Percentiles rank a stretch among this genome's conserved stretches.
phyloP scores from a whole-genome alignment of 2,113 vertebrate species.

The Lichenostomus cassidix region DNA sequence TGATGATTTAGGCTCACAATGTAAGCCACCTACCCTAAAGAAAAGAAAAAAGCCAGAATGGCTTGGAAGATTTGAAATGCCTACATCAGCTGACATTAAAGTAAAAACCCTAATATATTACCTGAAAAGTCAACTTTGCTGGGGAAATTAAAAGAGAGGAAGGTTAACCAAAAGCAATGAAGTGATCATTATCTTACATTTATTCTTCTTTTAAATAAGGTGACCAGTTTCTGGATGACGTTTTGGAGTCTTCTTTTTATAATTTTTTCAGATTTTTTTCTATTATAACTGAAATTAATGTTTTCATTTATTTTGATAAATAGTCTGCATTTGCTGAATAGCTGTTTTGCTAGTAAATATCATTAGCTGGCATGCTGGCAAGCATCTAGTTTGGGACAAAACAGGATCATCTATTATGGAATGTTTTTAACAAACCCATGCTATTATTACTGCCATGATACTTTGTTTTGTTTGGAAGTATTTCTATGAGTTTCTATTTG shows the following conservation, averaged over 20 bases:
- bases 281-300: background rate
- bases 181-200: background rate
- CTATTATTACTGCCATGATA: background rate
- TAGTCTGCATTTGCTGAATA: background rate
- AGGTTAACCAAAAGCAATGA: background rate
- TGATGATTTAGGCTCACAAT: background rate
- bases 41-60: background rate
- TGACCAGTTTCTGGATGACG: background rate
- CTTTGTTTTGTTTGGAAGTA: background rate
- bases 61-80: background rate
- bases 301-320: background rate
- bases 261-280: background rate
- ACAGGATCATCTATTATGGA: background rate
- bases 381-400: background rate
- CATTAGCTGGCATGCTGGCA: background rate
- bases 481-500: background rate
- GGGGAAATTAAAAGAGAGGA: background rate
- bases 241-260: background rate
- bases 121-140: background rate
- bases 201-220: background rate
- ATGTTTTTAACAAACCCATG: background rate
- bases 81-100: background rate
- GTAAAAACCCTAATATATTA: background rate
- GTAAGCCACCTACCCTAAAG: background rate
- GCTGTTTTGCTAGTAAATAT: background rate